Conservation (phyloP, 2,888 invertebrate genomes). For the Chymomyza procnemis region DNA sequence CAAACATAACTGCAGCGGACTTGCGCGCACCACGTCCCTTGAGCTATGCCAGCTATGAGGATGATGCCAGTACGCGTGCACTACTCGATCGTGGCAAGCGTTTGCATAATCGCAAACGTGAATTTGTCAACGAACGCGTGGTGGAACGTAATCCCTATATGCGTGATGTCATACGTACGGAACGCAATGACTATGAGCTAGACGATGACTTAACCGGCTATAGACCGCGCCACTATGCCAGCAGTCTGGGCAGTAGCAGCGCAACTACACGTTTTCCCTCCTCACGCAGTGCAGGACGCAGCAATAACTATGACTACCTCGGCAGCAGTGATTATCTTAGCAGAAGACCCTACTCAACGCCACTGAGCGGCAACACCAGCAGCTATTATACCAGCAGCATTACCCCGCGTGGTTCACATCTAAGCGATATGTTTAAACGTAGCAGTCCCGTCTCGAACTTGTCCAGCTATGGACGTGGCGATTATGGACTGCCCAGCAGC, state of each 20-base stretch:
- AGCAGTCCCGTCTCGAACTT: conserved; percentile 63
- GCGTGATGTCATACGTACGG: conserved; percentile 68
- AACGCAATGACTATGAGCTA: conserved; percentile 50
- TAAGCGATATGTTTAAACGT: conserved; percentile 71
- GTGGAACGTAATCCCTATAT: conserved; percentile 78
- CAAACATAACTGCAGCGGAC: conserved; percentile 44
- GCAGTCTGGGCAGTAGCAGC: conserved; percentile 14
- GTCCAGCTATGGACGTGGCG: conserved; percentile 40
- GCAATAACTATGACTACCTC: conserved; percentile 39
- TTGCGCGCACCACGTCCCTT: conserved; percentile 44
- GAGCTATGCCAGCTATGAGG: conserved; percentile 33
- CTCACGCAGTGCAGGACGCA: conserved; percentile 51
- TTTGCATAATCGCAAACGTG: conserved; percentile 76
- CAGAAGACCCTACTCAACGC: conserved; percentile 25
- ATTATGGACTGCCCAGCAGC: conserved; percentile 59
- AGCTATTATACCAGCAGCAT: conserved; percentile 34
- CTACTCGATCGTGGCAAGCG: conserved; percentile 77
- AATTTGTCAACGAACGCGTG: conserved; percentile 77
- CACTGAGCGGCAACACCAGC: conserved; percentile 15
- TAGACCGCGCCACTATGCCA: conserved; percentile 62
- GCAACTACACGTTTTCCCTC: conserved; percentile 74
- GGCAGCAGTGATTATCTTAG: conserved; percentile 37
- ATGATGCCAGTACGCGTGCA: conserved; percentile 71
- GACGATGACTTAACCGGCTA: conserved; percentile 65
- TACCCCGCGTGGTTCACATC: conserved; percentile 54